Base-by-base conservation (phyloP, 2,888 invertebrate genomes). In the Eupeodes luniger region DNA sequence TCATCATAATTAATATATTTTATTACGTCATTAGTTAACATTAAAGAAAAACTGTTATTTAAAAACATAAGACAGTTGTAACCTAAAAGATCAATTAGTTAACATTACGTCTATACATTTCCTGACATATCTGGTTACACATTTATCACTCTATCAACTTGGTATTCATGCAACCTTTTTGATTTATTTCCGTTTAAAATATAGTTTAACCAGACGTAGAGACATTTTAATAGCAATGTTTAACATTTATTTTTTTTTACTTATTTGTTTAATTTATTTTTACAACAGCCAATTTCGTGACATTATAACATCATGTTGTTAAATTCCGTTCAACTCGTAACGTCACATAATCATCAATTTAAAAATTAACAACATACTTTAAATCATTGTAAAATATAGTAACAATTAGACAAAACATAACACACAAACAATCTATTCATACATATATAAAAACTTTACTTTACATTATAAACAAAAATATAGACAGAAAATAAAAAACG, bases 301-400 rank as follows among this genome's bases (percentile, higher is more conserved):
- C 72, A 83, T 79, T 83, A 79, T 72, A 83, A 72, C 44, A 83
- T 57, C 66, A 44, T 34, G 70, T 40, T 9, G 49, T 27, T 27
- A 27, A 72, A 81, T 72, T 70, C 76, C 76, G 53, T 70, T 81
- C 59, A 59, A 27, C 77, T 66, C 51, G 16, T 34, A 59, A 55
- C 70, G 64, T 77, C 81, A 77, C 66, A 85, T 85, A 81, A 84
- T 75, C 27, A 11, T 40, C 34, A 11, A 36, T 40, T 19, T 36
- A 51, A 14, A 36, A 69, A 53, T 36, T 53, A 67, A 51, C 9
- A 27, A 47, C 16, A 6, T n/a, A 11, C 4, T 64, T 14, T 16
- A 44, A 64, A 44, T 64, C 19, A 64, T 19, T 19, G 19, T 44
- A 12, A 64, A 64, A 14, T 40, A 6, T 3, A 19, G 2, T n/a